phyloP scores from a whole-genome alignment of 2,113 vertebrate species.

The Balaeniceps rex region DNA sequence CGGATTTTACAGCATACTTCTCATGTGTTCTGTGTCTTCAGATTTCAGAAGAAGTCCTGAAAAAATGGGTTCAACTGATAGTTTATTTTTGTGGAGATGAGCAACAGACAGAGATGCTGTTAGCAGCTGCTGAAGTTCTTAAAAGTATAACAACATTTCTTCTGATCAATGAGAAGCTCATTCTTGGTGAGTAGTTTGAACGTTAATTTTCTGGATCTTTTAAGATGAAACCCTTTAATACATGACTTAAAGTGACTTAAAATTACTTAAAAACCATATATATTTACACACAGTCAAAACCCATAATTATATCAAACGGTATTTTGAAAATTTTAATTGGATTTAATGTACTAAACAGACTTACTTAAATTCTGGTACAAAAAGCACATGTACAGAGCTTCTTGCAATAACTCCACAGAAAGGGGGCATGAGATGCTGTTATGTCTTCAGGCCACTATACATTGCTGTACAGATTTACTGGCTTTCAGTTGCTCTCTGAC shows the following conservation, averaged over 20 bases:
- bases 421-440: neutral
- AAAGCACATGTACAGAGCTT: neutral
- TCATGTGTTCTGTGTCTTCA: slow-evolving; percentile 30
- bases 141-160: slow-evolving; percentile 71
- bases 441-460: neutral
- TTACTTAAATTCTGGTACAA: neutral
- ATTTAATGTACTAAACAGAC: neutral
- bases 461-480: neutral
- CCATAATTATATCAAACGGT: neutral
- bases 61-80: slow-evolving; percentile 82
- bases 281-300: neutral
- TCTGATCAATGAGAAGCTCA: slow-evolving; percentile 67
- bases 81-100: slow-evolving; percentile 81
- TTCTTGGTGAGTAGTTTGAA: slow-evolving; percentile 80
- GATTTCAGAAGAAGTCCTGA: slow-evolving; percentile 48
- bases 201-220: neutral
- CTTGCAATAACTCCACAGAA: neutral
- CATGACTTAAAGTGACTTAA: neutral
- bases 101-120: slow-evolving; percentile 82
- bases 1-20: neutral
- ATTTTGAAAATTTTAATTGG: neutral
- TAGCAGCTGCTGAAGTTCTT: slow-evolving; percentile 82
- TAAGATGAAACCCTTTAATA: neutral
- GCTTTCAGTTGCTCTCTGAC: neutral
- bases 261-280: no score